A percentile compares a stretch with the other conserved stretches of the same genome.
These are phyloP conservation scores for Caenorhabditis angaria DNA, from an alignment of 2,888 invertebrate species.

Conservation along the genomic window DNA sequence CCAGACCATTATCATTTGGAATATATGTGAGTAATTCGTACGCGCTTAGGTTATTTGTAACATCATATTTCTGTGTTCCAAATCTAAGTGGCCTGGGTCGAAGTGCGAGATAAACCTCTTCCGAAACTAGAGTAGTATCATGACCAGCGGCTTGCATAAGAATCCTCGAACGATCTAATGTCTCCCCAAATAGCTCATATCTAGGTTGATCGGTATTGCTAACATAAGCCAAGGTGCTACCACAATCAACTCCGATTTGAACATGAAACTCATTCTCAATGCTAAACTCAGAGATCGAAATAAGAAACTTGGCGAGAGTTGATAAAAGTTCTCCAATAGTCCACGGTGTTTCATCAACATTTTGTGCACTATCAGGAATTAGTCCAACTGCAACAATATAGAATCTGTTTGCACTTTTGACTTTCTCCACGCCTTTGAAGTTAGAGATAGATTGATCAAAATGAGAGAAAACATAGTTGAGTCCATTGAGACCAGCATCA, in stretches of 20 bases:
- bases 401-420: constrained; percentile 64
- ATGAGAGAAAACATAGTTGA: constrained; percentile 60
- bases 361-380: constrained; percentile 64
- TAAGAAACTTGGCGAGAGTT: constrained; percentile 62
- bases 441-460: constrained; percentile 56
- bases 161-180: constrained; percentile 51
- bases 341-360: constrained; percentile 69
- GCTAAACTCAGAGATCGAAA: constrained; percentile 57
- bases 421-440: constrained; percentile 65
- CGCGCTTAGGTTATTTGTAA: constrained; percentile 40
- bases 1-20: constrained; percentile 15
- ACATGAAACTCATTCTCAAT: constrained; percentile 65
- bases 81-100: constrained; percentile 66
- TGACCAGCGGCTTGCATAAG: constrained; percentile 56
- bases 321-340: constrained; percentile 69
- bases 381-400: constrained; percentile 70
- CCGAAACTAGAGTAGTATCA: constrained; percentile 45
- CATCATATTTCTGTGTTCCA: constrained; percentile 41
- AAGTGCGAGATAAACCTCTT: constrained; percentile 68
- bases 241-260: constrained; percentile 68
- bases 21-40: constrained; percentile 41
- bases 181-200: constrained; percentile 63
- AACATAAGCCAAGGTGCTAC: constrained; percentile 63
- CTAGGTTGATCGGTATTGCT: constrained; percentile 63
- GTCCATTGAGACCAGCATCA: constrained; percentile 55